Percentiles rank a stretch among this genome's conserved stretches.
These are phyloP conservation scores for Busarellus nigricollis DNA, from an alignment of 2,797 vertebrate genomes.

Conservation along the genomic window DNA sequence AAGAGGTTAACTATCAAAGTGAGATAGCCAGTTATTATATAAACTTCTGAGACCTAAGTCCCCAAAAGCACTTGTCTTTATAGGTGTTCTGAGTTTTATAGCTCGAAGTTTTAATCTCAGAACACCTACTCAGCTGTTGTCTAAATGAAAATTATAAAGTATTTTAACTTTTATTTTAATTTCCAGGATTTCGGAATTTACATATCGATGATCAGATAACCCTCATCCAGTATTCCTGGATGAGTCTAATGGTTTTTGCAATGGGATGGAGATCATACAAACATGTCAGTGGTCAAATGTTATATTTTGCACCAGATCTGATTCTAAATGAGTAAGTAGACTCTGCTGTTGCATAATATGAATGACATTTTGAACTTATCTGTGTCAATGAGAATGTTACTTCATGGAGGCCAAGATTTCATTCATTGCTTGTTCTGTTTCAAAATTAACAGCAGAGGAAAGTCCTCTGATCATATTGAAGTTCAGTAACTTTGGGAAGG, in stretches of 20 bases:
- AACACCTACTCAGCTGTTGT: neutral
- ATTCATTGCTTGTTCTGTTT: neutral
- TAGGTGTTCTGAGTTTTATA: neutral
- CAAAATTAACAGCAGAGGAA: neutral
- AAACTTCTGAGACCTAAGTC: neutral
- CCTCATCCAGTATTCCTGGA: conserved; percentile 99
- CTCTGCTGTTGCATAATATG: neutral
- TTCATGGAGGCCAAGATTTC: neutral
- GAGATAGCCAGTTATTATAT: neutral
- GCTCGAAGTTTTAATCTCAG: neutral
- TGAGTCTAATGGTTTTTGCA: conserved; percentile 96
- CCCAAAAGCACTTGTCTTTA: neutral
- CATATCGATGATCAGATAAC: conserved; percentile 98
- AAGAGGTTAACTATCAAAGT: neutral
- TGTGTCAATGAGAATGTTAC: neutral
- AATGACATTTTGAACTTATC: neutral
- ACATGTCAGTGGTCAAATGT: conserved; percentile 90
- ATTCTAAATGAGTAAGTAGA: conserved; percentile 93
- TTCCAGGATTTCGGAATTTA: conserved; percentile 91
- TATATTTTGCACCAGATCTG: conserved; percentile 97
- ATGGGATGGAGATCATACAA: conserved; percentile 97
- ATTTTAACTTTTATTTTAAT: conserved; percentile 23
- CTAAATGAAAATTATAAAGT: neutral
- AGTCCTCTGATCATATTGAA: neutral
- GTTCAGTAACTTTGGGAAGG: neutral